Evolutionary conservation across 2,888 invertebrate species (phyloP).

Genomic region (Oegoconia quadripuncta): DNA sequence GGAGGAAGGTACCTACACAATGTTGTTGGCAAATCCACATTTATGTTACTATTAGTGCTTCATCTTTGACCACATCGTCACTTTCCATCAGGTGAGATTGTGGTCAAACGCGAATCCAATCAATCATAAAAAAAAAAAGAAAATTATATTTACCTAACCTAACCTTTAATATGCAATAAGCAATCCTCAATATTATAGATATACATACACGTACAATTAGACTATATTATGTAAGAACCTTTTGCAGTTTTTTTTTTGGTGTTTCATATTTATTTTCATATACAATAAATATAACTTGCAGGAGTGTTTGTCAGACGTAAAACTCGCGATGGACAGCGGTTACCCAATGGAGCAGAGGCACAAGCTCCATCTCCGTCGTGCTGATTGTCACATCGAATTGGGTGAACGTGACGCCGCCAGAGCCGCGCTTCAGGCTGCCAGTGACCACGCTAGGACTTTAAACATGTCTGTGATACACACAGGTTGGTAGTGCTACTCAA

Average conservation of each 20-base stretch:
- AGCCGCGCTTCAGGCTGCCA: slow-evolving; percentile 38
- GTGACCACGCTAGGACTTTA: slow-evolving; percentile 30
- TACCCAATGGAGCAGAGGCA: slow-evolving; percentile 81
- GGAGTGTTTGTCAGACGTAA: slow-evolving; percentile 82
- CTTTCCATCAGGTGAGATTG: too few relatives aligned
- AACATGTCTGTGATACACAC: slow-evolving; percentile 32
- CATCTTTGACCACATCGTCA: too few relatives aligned
- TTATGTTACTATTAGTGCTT: too few relatives aligned
- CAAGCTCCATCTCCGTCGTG: slow-evolving; percentile 83
- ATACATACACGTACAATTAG: too few relatives aligned
- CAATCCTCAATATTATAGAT: too few relatives aligned
- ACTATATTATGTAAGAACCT: too few relatives aligned
- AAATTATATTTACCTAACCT: too few relatives aligned
- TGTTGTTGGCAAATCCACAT: too few relatives aligned
- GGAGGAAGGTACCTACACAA: too few relatives aligned
- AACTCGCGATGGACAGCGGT: slow-evolving; percentile 76
- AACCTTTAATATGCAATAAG: too few relatives aligned
- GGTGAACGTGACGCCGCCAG: slow-evolving; percentile 54
- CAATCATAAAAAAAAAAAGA: too few relatives aligned
- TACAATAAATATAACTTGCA: slow-evolving; percentile 29
- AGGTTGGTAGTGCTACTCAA: slow-evolving; percentile 28
- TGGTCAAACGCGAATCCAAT: too few relatives aligned
- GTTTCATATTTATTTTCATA: neutral
- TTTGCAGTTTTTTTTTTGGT: neutral
- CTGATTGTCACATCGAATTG: slow-evolving; percentile 81